Percentiles rank a stretch among this genome's conserved stretches.
Evolutionary conservation across 2,888 invertebrate species (phyloP).

Genomic region (Campaea margaritaria): DNA sequence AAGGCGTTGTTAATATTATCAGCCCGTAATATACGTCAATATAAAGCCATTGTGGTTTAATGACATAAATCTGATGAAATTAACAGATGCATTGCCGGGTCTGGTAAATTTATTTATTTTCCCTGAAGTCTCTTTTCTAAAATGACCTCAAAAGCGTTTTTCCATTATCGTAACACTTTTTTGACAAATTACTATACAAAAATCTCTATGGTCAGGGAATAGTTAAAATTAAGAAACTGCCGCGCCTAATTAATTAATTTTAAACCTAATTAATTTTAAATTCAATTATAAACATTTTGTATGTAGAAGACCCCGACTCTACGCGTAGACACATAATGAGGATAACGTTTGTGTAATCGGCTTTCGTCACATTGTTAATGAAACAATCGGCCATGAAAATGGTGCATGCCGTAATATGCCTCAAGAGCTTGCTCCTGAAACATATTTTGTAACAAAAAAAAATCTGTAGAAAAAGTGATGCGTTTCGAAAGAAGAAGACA

Average conservation of each 20-base stretch:
- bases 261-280: too few relatives aligned
- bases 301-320: too few relatives aligned
- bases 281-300: too few relatives aligned
- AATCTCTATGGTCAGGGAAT: constrained; percentile 8
- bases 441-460: too few relatives aligned
- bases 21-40: not conserved
- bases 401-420: too few relatives aligned
- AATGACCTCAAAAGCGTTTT: constrained; percentile 32
- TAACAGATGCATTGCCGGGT: not conserved
- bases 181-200: constrained; percentile 22
- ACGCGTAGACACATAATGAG: too few relatives aligned
- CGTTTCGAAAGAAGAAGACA: too few relatives aligned
- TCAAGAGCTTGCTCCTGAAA: too few relatives aligned
- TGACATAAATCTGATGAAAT: not conserved
- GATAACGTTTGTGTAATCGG: too few relatives aligned
- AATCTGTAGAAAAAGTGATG: too few relatives aligned
- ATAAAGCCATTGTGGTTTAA: not conserved
- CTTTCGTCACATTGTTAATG: too few relatives aligned
- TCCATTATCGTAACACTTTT: constrained; percentile 33
- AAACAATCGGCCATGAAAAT: too few relatives aligned
- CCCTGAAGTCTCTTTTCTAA: constrained; percentile 18
- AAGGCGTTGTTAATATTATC: constrained; percentile 5
- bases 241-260: not conserved
- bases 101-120: constrained; percentile 21
- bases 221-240: not conserved